Evolutionary conservation across 1,140 invertebrate genomes (phyloP), one percentile per base, ranked within the genome.

Genomic region (Hyposmocoma kahamanoa): DNA sequence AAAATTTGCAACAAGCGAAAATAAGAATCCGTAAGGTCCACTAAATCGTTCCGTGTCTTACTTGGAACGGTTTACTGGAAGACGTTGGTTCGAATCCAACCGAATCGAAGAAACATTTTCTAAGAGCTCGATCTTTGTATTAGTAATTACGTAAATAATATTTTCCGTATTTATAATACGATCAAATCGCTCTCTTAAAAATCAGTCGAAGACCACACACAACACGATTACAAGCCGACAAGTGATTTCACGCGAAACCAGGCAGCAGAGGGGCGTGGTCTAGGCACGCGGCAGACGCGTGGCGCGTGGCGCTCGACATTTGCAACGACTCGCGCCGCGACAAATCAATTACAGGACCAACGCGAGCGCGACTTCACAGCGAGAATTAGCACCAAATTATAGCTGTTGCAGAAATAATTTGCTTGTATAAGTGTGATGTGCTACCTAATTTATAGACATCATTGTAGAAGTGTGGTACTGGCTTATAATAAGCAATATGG

Each of bases 301-400:
- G 61, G 62, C 58, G 73, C 17, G 20, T 4, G 48, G 8, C 61
- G 54, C 61, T 2, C 63, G 34, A 48, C 55, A 45, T 17, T 18
- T 47, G 42, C 63, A 52, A 62, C 48, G 42, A 17, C 48, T 39
- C 52, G 36, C 52, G 56, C 67, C 66, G 72, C 69, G 75, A 78
- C 79, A 78, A 82, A 82, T 82, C 78, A 82, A 82, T 83, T 80
- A 78, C 72, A 78, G 67, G 68, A 64, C 63, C 62, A 62, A 64
- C 51, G 19, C n/a, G 65, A 67, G 63, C 67, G 50, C 50, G 47
- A 71, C 76, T 78, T 71, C 76, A 74, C 74, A 70, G 58, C 36
- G 36, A 48, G 60, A 79, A 83, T 80, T 79, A 78, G 69, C 74
- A 62, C 66, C 66, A 83, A 83, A 83, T 80, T 78, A 83, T 70